Evolutionary conservation across 1,140 invertebrate genomes (phyloP).

Genomic region (Ooceraea biroi): DNA sequence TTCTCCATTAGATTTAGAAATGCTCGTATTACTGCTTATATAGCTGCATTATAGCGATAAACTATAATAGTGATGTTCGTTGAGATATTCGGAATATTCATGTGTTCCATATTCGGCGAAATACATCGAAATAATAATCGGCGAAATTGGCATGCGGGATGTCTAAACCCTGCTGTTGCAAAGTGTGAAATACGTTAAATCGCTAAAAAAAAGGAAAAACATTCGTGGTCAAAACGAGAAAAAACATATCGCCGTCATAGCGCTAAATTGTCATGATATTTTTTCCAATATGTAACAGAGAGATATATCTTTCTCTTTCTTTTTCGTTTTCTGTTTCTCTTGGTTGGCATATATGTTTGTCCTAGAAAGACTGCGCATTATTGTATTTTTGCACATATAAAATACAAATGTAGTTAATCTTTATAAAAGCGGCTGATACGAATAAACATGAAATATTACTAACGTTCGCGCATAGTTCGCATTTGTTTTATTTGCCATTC

Average conservation of each 20-base stretch:
- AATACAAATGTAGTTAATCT: conserved; percentile 60
- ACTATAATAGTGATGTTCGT: conserved; percentile 29
- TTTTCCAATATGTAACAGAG: conserved; percentile 55
- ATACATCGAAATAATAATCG: conserved; percentile 54
- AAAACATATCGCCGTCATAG: conserved; percentile 55
- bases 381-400: conserved; percentile 57
- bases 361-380: conserved; percentile 43
- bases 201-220: conserved; percentile 48
- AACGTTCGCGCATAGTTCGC: background rate
- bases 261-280: conserved; percentile 60
- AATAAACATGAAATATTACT: conserved; percentile 61
- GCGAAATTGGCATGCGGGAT: conserved; percentile 35
- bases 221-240: background rate
- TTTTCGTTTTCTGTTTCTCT: background rate
- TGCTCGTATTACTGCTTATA: background rate
- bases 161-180: conserved; percentile 49
- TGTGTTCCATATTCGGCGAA: conserved; percentile 22
- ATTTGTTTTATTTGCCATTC: conserved; percentile 44
- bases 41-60: conserved; percentile 45
- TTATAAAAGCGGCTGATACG: conserved; percentile 54
- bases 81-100: conserved; percentile 36
- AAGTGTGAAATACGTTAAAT: conserved; percentile 60
- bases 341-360: background rate
- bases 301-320: background rate
- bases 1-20: conserved; percentile 28